Base-by-base conservation (phyloP, 2,113 vertebrate species). In the Dipodomys merriami region DNA sequence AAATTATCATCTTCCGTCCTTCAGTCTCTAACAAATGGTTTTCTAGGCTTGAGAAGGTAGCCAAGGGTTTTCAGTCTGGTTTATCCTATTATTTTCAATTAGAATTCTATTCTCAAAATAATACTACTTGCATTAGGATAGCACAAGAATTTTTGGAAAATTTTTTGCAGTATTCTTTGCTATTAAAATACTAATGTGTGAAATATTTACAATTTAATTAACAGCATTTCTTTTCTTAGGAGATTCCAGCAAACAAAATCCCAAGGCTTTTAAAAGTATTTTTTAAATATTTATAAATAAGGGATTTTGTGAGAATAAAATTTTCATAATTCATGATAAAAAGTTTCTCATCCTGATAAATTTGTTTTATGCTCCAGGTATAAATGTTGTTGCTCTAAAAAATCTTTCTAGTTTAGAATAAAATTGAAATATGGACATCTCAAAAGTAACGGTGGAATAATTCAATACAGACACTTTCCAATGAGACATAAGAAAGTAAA, bases 161-260 rank as follows among this genome's bases (percentile, higher is more conserved):
- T 69, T 88, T 69, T 73, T 78, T 19, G 57, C n/a, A 88, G 44
- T 83, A 84, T 74, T 81, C 16, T 94, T 92, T 93, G n/a, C 27
- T 22, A 90, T 93, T 80, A 89, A 89, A 91, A 89, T 82, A 6
- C 81, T 57, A 86, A 60, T 67, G 10, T 83, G 49, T 3, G 78
- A 96, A 79, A 89, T 92, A 53, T 82, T 83, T 83, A 67, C 77
- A 95, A 76, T 12, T 91, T 80, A 83, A 83, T 33, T 80, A 91
- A 74, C 30, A 83, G 22, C 82, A 79, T 85, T 71, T 44, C 16
- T 33, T 73, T 84, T 64, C 57, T 78, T n/a, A 69, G 72, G 64
- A 68, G 15, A 69, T 79, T 62, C 27, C 74, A 74, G 71, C 16
- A 78, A 62, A 85, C 16, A 90, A 78, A 85, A 93, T 89, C 27